phyloP scores from a whole-genome alignment of 37 sponge, comb jelly and placozoan species.

The Halisarca cf. caerulea region DNA sequence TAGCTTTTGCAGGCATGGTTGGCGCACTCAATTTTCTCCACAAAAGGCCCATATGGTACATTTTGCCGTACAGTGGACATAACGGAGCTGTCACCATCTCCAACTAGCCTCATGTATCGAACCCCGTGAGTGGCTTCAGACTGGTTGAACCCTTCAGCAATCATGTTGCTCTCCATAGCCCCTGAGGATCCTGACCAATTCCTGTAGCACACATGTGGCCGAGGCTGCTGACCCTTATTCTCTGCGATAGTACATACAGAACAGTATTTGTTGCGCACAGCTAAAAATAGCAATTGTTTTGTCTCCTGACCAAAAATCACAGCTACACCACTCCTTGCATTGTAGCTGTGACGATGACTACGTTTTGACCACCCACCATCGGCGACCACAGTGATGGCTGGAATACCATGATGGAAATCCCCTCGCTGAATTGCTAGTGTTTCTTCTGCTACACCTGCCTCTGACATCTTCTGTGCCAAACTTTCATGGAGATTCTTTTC shows the following conservation, averaged over 20 bases:
- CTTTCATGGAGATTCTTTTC: constrained; percentile 13
- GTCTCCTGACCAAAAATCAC: constrained; percentile 57
- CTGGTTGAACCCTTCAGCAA: constrained; percentile 4
- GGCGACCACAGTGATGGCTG: constrained; percentile 51
- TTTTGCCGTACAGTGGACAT: no score
- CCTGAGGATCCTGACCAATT: constrained; percentile 3
- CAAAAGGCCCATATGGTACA: no score
- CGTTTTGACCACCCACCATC: constrained; percentile 70
- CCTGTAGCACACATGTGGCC: neutral
- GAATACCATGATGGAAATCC: constrained; percentile 38
- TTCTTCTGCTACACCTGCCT: constrained; percentile 30
- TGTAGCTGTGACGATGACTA: constrained; percentile 59
- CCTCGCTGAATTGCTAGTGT: constrained; percentile 29
- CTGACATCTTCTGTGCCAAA: constrained; percentile 5
- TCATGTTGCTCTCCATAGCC: constrained; percentile 23
- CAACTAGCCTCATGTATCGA: no score
- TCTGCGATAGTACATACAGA: constrained; percentile 16
- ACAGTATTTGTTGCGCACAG: constrained; percentile 64
- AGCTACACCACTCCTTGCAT: constrained; percentile 66
- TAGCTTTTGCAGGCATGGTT: no score
- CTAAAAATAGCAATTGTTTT: constrained; percentile 41
- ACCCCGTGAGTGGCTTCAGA: neutral
- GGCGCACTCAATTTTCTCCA: no score
- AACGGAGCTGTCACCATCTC: no score
- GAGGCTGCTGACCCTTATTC: neutral